Evolutionary conservation across 2,797 vertebrate genomes (phyloP), one percentile per base, ranked within the genome.

Genomic region (Acrocephalus scirpaceus): DNA sequence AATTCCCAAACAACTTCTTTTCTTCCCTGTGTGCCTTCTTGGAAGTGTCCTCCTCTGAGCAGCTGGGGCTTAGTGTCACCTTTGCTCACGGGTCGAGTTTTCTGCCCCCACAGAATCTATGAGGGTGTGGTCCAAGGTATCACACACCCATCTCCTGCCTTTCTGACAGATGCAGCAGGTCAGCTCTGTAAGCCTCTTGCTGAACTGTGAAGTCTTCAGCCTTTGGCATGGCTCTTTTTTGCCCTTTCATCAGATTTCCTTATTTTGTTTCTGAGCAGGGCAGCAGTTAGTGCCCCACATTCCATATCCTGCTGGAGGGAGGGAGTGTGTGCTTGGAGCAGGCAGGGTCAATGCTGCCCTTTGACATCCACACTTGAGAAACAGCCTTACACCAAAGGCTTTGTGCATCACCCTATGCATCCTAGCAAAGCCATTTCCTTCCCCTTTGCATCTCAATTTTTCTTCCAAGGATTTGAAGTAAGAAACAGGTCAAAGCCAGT

Each of bases 221-320:
- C 36, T 67, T 67, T 67, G 67, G 16, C 22, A 3, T 48, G 65
- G 30, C 18, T 57, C 9, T 29, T 23, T 51, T 67, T 36, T 77
- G 7, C 15, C 34, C 25, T 87, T 72, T 27, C 21, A 22, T 17
- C 17, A 38, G 7, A 16, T 72, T 72, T 61, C 29, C 22, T 16
- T 36, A 3, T 13, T 72, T 45, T 75, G 11, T 60, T 84, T 60
- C 69, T 85, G 44, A 73, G 38, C 58, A 32, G 38, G 54, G 14
- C 18, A 17, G 29, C 1, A 13, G 9, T 10, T 32, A 20, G 10
- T 38, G 50, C 16, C 23, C 13, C 0, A 0, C 4, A 2, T 84
- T 81, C 40, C 6, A 2, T 2, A 5, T 88, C 27, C 62, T 64
- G 6, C 70, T n/a, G 54, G 27, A 20, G 11, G 5, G 16, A 48